phyloP scores from a whole-genome alignment of 1,140 invertebrate species.

The Apis cerana region DNA sequence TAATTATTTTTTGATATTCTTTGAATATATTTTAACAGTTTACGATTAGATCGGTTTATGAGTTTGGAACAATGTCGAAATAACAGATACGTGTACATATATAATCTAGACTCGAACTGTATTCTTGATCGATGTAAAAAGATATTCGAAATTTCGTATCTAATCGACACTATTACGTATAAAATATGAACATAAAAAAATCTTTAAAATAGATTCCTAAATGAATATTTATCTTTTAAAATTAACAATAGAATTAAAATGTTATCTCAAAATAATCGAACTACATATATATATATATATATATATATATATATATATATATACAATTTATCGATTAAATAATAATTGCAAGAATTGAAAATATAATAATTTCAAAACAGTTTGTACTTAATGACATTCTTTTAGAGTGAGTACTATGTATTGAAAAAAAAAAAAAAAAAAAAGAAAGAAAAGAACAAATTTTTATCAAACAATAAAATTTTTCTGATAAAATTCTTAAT shows the following conservation, averaged over 20 bases:
- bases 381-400: slow-evolving; percentile 7
- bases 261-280: too few relatives aligned
- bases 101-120: too few relatives aligned
- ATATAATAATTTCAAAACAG: slow-evolving; percentile 11
- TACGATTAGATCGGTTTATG: background rate
- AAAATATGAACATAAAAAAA: background rate
- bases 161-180: background rate
- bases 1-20: background rate
- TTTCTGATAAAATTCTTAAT: background rate
- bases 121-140: too few relatives aligned
- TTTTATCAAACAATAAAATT: slow-evolving; percentile 16
- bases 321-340: background rate
- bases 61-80: background rate
- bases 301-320: background rate
- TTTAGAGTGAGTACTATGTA: slow-evolving; percentile 1
- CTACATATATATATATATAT: too few relatives aligned
- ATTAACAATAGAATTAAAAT: background rate
- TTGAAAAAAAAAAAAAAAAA: background rate
- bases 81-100: background rate
- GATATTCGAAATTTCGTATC: background rate
- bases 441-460: background rate
- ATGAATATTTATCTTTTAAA: background rate
- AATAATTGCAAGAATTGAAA: slow-evolving; percentile 10
- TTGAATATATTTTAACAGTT: background rate
- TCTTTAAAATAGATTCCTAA: background rate